Evolutionary conservation across 2,113 vertebrate species (phyloP).

Genomic region (Lamprologus sp.): DNA sequence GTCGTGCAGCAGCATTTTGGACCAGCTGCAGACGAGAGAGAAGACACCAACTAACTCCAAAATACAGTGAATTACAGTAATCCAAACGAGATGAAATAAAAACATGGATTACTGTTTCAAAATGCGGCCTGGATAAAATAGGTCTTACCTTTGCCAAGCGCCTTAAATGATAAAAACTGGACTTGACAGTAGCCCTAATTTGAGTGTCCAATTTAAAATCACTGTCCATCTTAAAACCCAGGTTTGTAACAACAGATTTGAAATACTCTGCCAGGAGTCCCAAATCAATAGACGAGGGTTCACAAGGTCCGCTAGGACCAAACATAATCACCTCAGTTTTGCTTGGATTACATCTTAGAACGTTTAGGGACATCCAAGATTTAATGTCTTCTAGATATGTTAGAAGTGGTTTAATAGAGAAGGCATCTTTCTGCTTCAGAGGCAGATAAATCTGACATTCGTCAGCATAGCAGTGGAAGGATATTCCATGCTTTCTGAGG

Average conservation of each 20-base stretch:
- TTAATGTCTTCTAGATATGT: neutral
- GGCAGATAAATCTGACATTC: neutral
- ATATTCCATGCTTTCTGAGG: neutral
- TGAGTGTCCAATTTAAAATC: neutral
- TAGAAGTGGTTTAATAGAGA: neutral
- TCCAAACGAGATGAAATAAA: neutral
- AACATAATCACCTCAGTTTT: neutral
- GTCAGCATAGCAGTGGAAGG: neutral
- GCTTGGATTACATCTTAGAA: neutral
- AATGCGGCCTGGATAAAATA: neutral
- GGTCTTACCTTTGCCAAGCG: rapidly evolving
- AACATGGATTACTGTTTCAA: neutral
- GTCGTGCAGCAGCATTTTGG: neutral
- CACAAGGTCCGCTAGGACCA: neutral
- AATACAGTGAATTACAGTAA: rapidly evolving
- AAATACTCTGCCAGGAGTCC: neutral
- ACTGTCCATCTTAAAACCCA: neutral
- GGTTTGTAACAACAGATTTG: neutral
- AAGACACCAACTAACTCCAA: rapidly evolving
- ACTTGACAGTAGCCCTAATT: neutral
- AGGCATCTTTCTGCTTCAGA: neutral
- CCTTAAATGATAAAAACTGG: neutral
- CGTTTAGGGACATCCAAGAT: neutral
- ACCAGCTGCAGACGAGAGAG: neutral
- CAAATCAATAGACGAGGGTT: neutral